These are phyloP conservation scores for Camponotus fellah DNA, from an alignment of 2,888 invertebrate genomes.

Conservation along the genomic window DNA sequence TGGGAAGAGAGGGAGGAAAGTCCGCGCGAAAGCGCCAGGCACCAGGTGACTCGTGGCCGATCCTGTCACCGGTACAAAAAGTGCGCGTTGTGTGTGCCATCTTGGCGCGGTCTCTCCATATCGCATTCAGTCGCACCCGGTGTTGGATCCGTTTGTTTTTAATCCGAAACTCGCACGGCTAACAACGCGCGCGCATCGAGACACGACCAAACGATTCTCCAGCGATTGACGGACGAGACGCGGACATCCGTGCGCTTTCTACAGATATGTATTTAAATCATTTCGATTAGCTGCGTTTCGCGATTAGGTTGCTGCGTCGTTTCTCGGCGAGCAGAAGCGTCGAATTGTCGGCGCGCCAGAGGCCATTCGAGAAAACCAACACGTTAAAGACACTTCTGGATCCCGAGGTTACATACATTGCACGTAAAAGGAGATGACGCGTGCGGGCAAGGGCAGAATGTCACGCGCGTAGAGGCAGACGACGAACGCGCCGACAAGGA, in stretches of 20 bases:
- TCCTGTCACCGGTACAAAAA: constrained; percentile 69
- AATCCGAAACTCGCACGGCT: constrained; percentile 53
- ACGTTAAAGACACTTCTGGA: background rate
- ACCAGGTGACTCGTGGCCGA: background rate
- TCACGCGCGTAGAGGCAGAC: background rate
- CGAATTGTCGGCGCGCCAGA: constrained; percentile 1
- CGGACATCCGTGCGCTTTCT: constrained; percentile 51
- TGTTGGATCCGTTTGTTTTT: constrained; percentile 65
- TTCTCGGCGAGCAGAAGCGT: background rate
- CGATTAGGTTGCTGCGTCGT: constrained; percentile 30
- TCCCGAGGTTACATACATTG: background rate
- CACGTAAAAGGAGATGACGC: background rate
- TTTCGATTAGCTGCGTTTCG: constrained; percentile 10
- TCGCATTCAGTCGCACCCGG: constrained; percentile 76
- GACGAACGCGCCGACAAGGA: background rate
- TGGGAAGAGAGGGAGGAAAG: background rate
- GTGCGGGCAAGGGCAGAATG: too few species aligned
- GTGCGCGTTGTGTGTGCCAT: constrained; percentile 77
- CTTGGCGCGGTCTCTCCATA: constrained; percentile 67
- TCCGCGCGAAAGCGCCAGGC: background rate
- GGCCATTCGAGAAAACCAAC: background rate
- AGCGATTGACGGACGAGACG: constrained; percentile 47
- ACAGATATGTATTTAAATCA: constrained; percentile 69
- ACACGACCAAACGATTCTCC: constrained; percentile 68
- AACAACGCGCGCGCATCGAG: constrained; percentile 28